A percentile compares a stretch with the other conserved stretches of the same genome.
Evolutionary conservation across 2,797 vertebrate genomes (phyloP).

Genomic region (Hoplostethus atlanticus): DNA sequence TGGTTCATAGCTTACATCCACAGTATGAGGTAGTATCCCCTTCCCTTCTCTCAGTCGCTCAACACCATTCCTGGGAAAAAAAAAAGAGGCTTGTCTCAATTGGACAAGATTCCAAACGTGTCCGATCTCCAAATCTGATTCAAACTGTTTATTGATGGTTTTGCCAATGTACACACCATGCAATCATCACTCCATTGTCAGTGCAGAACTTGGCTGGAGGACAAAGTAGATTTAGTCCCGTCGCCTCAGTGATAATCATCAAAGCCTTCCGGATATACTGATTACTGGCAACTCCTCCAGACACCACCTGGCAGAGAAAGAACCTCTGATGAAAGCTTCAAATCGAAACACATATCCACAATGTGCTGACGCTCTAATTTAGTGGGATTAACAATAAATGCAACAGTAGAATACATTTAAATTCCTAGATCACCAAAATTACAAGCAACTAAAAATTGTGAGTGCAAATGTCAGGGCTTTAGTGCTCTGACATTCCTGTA

Average conservation of each 20-base stretch:
- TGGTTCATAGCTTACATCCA: constrained; percentile 89
- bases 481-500: no score
- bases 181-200: constrained; percentile 97
- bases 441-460: no score
- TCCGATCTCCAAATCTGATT: background rate
- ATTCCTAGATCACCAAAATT: no score
- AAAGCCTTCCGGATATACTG: constrained; percentile 88
- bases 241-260: constrained; percentile 82
- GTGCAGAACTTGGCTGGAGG: constrained; percentile 93
- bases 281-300: constrained; percentile 97
- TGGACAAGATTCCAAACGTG: background rate
- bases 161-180: constrained; percentile 85
- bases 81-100: background rate
- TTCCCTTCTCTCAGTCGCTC: constrained; percentile 89
- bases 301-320: constrained; percentile 86
- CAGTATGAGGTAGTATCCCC: constrained; percentile 84
- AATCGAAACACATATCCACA: background rate
- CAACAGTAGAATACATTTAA: no score
- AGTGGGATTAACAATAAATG: no score
- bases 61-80: constrained; percentile 93
- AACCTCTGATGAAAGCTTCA: background rate
- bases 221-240: constrained; percentile 87
- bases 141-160: background rate
- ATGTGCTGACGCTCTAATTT: background rate
- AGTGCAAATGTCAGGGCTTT: no score